Percentiles rank a stretch among this genome's conserved stretches.
These are phyloP conservation scores for Alfaro cultratus DNA, from an alignment of 2,797 vertebrate species.

Conservation along the genomic window DNA sequence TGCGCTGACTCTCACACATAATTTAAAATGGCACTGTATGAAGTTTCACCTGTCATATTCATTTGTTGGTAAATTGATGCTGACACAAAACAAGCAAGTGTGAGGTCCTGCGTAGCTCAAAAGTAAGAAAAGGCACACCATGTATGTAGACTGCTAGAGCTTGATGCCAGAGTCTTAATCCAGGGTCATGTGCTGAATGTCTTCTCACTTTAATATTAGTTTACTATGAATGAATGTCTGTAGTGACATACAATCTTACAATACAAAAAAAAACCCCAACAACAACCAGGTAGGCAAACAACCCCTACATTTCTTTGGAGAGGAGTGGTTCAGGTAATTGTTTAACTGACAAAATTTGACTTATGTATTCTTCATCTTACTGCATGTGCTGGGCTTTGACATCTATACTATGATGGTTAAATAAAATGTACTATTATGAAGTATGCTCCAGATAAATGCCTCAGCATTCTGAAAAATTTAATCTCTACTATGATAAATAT, in stretches of 20 bases:
- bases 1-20: background rate
- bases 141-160: background rate
- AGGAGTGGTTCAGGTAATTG: background rate
- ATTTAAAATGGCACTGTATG: background rate
- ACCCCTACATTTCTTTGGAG: background rate
- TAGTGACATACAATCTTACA: background rate
- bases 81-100: background rate
- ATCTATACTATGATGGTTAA: background rate
- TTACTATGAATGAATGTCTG: background rate
- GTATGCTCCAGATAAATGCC: background rate
- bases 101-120: background rate
- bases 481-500: background rate
- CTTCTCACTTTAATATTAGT: background rate
- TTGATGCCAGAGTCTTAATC: background rate
- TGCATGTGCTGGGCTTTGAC: background rate
- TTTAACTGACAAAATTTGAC: background rate
- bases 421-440: background rate
- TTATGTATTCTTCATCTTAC: background rate
- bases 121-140: background rate
- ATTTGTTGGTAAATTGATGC: background rate
- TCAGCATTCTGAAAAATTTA: background rate
- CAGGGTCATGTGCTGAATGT: background rate
- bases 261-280: background rate
- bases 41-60: background rate
- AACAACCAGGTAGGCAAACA: background rate